These are phyloP conservation scores for Rhamnusium bicolor DNA, from an alignment of 2,888 invertebrate species.

Conservation along the genomic window DNA sequence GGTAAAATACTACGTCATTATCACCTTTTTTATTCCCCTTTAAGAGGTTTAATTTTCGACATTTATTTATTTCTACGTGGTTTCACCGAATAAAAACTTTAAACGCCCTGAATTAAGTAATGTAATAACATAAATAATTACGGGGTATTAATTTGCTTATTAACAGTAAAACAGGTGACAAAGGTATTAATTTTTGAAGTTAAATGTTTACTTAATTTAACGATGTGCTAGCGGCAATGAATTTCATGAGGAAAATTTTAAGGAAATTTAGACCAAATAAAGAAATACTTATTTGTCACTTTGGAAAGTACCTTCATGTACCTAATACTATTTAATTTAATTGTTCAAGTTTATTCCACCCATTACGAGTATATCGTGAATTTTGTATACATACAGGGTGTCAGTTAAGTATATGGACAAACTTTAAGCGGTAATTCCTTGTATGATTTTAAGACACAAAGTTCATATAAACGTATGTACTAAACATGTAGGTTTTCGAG, in stretches of 20 bases:
- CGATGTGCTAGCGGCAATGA: not conserved
- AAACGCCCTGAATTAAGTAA: not conserved
- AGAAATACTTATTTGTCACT: too few relatives aligned
- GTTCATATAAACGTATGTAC: too few relatives aligned
- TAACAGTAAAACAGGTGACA: slow-evolving; percentile 2
- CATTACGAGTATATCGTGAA: too few relatives aligned
- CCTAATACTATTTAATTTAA: too few relatives aligned
- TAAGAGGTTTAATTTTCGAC: not conserved
- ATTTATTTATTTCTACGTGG: not conserved
- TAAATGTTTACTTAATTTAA: not conserved
- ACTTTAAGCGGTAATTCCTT: too few relatives aligned
- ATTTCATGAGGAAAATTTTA: not conserved
- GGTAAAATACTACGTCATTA: not conserved
- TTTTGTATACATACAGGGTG: too few relatives aligned
- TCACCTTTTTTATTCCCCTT: not conserved
- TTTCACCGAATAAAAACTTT: not conserved
- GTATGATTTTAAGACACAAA: too few relatives aligned
- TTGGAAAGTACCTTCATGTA: too few relatives aligned
- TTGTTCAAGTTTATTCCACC: too few relatives aligned
- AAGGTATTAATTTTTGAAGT: not conserved
- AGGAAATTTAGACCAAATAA: too few relatives aligned
- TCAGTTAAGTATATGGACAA: too few relatives aligned
- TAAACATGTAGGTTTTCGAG: too few relatives aligned
- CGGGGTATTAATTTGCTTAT: not conserved
- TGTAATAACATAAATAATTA: not conserved